Evolutionary conservation across 2,888 invertebrate genomes (phyloP), one percentile per base, ranked within the genome.

Genomic region (Cephalotes varians): DNA sequence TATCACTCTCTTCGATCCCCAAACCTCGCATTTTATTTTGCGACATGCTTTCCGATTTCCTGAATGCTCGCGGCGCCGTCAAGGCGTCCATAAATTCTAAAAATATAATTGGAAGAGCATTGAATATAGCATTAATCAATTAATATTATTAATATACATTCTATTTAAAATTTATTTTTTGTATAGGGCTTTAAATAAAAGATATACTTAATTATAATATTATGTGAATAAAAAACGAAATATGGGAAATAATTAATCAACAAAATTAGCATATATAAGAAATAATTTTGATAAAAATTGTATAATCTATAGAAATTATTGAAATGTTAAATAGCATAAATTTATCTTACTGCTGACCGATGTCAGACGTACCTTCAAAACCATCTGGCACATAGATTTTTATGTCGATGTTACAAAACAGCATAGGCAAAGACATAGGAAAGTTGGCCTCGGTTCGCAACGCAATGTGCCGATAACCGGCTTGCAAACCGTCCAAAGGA

Each of bases 381-480:
- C 99, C 99, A 95, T 99, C 99, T 58, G 99, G 99, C 90, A 99
- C 99, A 95, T 99, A 99, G 92, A 99, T 99, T 96, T 99, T 99
- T 86, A 99, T 96, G 95, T 99, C 99, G 93, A 99, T 99, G 95
- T 99, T 98, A 94, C 99, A 99, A 95, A 99, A 99, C 88, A 99
- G 96, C 97, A 99, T 99, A 54, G 99, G 99, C 92, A 99, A 96
- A 0, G 99, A 99, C 98, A 99, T 98, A 81, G 99, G 99, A 95
- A 99, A 99, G 95, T 99, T 99, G 81, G 99, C 99, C 94, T 99
- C 99, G 0, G 99, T 99, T 85, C 99, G 95, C 31, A 99, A 95
- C 0, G 99, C 98, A 92, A 99, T 99, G 95, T 99, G 99, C 0
- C 99, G 96, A 95, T 99, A 99, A 62, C 99, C 99, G 0, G 99